Base-by-base conservation (phyloP, 1,140 invertebrate species). In the Drosophila murphyi region DNA sequence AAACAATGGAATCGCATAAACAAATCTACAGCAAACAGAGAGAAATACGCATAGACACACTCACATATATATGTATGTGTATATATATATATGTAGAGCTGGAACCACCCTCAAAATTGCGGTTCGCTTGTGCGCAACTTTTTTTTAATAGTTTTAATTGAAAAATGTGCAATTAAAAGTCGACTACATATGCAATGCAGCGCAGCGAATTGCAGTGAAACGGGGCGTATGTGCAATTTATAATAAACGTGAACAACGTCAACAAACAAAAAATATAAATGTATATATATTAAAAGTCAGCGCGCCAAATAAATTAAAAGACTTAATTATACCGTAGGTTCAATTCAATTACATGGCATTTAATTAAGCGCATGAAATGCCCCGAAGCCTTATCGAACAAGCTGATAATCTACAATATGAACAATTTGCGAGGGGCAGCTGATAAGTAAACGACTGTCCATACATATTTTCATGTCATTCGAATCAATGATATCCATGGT, bases 1-100 rank as follows among this genome's bases (percentile, higher is more conserved):
- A 80, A 83, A 83, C 81, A 85, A 77, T 85, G 81, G 64, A 85
- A 83, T 85, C 81, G 81, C 51, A 83, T 83, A 83, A 83, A 85
- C 81, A 83, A 83, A 83, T 80, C 80, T 73, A 41, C 75, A 37
- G 35, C 47, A 12, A 12, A 12, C 12, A 65, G 45, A 57, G 35
- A 59, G 54, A 45, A 6, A 55, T 3, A 8, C 32, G 4, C 56
- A 8, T 60, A 29, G 35, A 6, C 35, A 41, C 47, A 59, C 63
- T 57, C 37, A 37, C 6, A 29, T 5, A 41, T 28, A 62, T 7
- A 6, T 7, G n/a, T 5, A 8, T 31, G 6, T 8, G 0, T 3
- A 28, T 20, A 28, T 8, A 28, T 5, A 7, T n/a, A 48, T 45
- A 45, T 37, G 10, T 8, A 8, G 37, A 4, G 31, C 29, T 5